Evolutionary conservation across 2,888 invertebrate species (phyloP), one percentile per base, ranked within the genome.

Genomic region (Eupithecia pulchellata): DNA sequence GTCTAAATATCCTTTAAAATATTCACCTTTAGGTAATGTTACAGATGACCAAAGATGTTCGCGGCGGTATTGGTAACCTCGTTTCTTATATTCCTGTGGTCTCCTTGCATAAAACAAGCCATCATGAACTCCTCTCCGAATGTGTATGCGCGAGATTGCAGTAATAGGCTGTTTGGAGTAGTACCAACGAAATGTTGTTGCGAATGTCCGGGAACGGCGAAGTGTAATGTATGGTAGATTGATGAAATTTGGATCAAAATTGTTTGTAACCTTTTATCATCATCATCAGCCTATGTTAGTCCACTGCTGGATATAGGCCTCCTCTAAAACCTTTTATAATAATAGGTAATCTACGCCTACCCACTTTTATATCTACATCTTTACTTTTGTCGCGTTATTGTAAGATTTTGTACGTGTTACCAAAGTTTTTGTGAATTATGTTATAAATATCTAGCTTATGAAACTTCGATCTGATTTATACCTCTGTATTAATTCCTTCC

Each of bases 121-220:
- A 0, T 36, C 4, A 20, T 36, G 13, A 3, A 1, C 25, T 32
- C 32, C 9, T 3, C 42, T 32, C 13, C n/a, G 0, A 25, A 34
- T 61, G 61, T 61, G 14, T 61, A 61, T 6, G 61, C 61, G 13
- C 30, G 61, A 13, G 61, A 61, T 34, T 61, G 61, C 32, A 61
- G 13, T 20, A 61, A 61, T 13, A 3, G 61, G n/a, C 20, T 25
- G 2, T 61, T 61, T 20, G 25, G 30, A 32, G 61, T 61, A 5
- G 61, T 61, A 1, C 61, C 34, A 14, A 61, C 34, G 9, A 34
- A 61, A 20, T 36, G 61, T 25, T 61, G 61, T 14, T 61, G 61
- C 25, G 34, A 61, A 52, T 52, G 52, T 11, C 11, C 52, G 4
- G n/a, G n/a, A n/a, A 25, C 11, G 52, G 1, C 4, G 13, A 25